Conservation (phyloP, 2,888 invertebrate species). For the Dysmachus trigonus region DNA sequence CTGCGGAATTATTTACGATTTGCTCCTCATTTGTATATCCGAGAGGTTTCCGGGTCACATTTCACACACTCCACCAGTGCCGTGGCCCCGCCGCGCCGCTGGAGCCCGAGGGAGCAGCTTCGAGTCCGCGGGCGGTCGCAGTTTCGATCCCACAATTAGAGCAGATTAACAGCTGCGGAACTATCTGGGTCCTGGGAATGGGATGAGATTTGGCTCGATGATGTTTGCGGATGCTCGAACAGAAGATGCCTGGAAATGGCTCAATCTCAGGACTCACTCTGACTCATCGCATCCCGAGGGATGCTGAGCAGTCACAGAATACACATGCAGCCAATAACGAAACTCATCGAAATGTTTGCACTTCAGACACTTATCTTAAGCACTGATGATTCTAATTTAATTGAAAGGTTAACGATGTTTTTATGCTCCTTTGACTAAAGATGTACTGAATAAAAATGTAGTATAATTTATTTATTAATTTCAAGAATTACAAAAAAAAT, state of each 20-base stretch:
- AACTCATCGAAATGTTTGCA: not conserved
- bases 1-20: constrained; percentile 65
- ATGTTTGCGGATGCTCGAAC: not conserved
- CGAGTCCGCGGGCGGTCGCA: not conserved
- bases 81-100: too few species aligned
- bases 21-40: constrained; percentile 51
- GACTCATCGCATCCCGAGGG: not conserved
- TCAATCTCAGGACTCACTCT: not conserved
- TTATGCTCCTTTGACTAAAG: not conserved
- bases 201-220: not conserved
- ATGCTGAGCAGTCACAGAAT: not conserved
- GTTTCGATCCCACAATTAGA: not conserved
- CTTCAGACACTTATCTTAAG: not conserved
- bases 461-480: too few species aligned
- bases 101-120: too few species aligned
- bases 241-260: not conserved
- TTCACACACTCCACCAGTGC: not conserved
- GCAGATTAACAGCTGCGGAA: not conserved
- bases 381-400: not conserved
- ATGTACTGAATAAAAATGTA: too few species aligned
- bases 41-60: constrained; percentile 4
- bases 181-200: not conserved
- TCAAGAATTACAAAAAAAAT: too few species aligned
- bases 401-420: not conserved
- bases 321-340: not conserved